Evolutionary conservation across 2,888 invertebrate genomes (phyloP), one percentile per base, ranked within the genome.

Genomic region (Imbricaverruca yamaguchii): DNA sequence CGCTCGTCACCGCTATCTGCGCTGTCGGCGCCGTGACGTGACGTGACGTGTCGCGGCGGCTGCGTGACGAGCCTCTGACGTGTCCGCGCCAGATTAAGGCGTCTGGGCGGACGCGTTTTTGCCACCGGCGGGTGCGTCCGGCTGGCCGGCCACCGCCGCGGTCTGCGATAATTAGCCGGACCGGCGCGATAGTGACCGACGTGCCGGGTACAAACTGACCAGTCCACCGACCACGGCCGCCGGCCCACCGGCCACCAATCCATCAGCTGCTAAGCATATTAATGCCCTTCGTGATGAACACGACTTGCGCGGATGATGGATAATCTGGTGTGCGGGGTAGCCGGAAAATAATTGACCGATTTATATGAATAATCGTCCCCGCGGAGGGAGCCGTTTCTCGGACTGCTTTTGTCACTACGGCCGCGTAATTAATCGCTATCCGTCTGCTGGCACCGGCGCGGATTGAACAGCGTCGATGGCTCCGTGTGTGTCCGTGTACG

Each of bases 321-420:
- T 69, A 69, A 69, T 69, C 69, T 69, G 69, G 53, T 69, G 53
- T 39, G n/a, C 53, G 53, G 69, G 69, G 69, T 53, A 69, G 69
- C 69, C 69, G 39, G 39, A 69, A 69, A 69, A 69, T 69, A 69
- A 69, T 69, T 69, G 69, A 69, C 69, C 69, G 69, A 69, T 69
- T 69, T 53, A 69, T 69, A 69, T 69, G 69, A 69, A 69, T 69
- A 69, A 69, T 69, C 53, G 53, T 53, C 39, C 1, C 59, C 18
- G 53, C 18, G 39, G 69, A 25, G 18, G 69, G 53, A 69, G 69
- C 69, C 53, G 69, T 53, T 69, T 69, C 69, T 53, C 8, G 39
- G 39, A 69, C 39, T 69, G 39, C 69, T 69, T 69, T 39, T 69
- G 69, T 69, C 69, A 69, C 53, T 69, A 15, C n/a, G 69, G 13